phyloP scores from a whole-genome alignment of 2,113 vertebrate species.

The Leptocoma aspasia region DNA sequence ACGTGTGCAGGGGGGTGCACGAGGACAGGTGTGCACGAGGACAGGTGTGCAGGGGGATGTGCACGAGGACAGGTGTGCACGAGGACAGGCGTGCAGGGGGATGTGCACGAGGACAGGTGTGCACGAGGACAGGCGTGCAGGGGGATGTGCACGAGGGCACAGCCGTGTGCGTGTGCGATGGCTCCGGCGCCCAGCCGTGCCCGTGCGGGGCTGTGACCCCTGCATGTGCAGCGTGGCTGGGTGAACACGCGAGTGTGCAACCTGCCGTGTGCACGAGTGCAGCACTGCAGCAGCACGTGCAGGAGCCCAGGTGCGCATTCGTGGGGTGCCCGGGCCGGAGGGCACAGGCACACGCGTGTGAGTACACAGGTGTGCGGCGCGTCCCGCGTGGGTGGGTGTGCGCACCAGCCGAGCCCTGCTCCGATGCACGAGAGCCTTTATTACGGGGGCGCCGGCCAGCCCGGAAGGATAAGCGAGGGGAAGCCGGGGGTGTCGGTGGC shows the following conservation, averaged over 20 bases:
- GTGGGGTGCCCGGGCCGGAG: accelerated
- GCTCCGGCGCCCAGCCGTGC: neutral
- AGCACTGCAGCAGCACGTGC: accelerated
- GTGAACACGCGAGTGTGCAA: accelerated
- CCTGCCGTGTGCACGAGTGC: accelerated
- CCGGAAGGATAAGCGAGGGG: neutral
- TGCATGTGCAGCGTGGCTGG: neutral
- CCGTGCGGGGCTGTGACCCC: too few relatives aligned
- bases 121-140: neutral
- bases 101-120: too few relatives aligned
- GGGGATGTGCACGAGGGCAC: too few relatives aligned
- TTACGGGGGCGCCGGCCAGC: neutral
- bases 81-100: too few relatives aligned
- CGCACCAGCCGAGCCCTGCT: neutral
- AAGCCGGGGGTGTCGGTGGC: neutral
- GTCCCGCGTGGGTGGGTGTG: neutral
- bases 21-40: neutral
- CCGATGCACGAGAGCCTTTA: neutral
- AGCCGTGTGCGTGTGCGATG: too few relatives aligned
- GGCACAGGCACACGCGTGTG: accelerated
- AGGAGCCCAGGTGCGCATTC: neutral
- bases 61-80: too few relatives aligned
- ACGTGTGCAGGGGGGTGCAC: neutral
- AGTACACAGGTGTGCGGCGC: accelerated
- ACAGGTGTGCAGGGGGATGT: too few relatives aligned